Percentiles rank a stretch among this genome's conserved stretches.
These are phyloP conservation scores for Eupithecia subfuscata DNA, from an alignment of 2,888 invertebrate genomes.

Conservation along the genomic window DNA sequence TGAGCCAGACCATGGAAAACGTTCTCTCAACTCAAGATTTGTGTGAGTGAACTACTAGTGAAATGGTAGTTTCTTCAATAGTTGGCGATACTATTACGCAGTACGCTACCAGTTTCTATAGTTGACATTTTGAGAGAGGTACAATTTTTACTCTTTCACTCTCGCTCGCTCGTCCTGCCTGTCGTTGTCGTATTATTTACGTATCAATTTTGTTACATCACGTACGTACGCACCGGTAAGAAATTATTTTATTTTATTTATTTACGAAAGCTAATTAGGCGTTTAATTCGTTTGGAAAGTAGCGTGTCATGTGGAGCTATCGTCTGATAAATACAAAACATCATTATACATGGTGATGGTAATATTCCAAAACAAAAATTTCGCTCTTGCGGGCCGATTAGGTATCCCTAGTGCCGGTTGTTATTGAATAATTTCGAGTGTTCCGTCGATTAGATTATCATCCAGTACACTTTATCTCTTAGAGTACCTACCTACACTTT, in stretches of 20 bases:
- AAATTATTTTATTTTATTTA: slow-evolving; percentile 13
- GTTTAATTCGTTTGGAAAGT: background rate
- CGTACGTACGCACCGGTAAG: slow-evolving; percentile 19
- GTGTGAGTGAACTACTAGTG: background rate
- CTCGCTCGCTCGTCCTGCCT: background rate
- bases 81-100: background rate
- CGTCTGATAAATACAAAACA: background rate
- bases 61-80: background rate
- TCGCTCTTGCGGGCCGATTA: background rate
- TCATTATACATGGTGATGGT: background rate
- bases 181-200: background rate
- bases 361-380: background rate
- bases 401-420: background rate
- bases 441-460: background rate
- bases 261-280: background rate
- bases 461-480: background rate
- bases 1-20: too few relatives aligned
- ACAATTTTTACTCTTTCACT: background rate
- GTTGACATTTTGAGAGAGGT: background rate
- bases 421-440: background rate
- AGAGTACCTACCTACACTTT: background rate
- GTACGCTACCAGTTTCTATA: background rate
- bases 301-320: background rate
- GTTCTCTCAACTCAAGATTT: too few relatives aligned
- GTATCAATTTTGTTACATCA: slow-evolving; percentile 32